Percentiles rank a stretch among this genome's conserved stretches.
phyloP scores from a whole-genome alignment of 2,888 invertebrate genomes.

The Drosophila borealis region DNA sequence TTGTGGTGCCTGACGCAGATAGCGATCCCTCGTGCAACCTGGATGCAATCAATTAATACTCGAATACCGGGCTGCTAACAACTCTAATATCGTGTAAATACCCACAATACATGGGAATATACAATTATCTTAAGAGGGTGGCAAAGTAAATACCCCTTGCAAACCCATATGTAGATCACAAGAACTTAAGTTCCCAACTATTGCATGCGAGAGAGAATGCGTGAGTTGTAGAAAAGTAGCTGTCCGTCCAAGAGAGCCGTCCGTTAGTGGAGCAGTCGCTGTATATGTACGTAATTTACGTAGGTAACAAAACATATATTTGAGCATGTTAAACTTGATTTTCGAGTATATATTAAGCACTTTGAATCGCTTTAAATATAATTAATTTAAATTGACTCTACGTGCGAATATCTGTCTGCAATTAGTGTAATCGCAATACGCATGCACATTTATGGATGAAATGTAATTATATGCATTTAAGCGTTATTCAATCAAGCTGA shows the following conservation, averaged over 20 bases:
- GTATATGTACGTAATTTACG: too few relatives aligned
- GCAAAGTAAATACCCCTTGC: not conserved
- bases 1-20: too few relatives aligned
- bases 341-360: not conserved
- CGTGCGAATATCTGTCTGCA: slow-evolving; percentile 6
- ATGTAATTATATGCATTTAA: not conserved
- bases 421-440: slow-evolving; percentile 18
- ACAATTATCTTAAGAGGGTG: not conserved
- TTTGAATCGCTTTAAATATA: not conserved
- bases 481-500: slow-evolving; percentile 26
- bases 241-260: too few relatives aligned
- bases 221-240: too few relatives aligned
- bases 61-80: not conserved
- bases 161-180: too few relatives aligned
- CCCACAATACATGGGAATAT: not conserved
- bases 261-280: too few relatives aligned
- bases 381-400: not conserved
- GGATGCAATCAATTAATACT: not conserved
- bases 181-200: too few relatives aligned
- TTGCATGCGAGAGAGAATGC: too few relatives aligned
- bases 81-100: not conserved
- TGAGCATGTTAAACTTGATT: not conserved
- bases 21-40: not conserved
- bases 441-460: not conserved
- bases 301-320: not conserved